Evolutionary conservation across 35 echinoderm and acorn worm genomes (phyloP), one percentile per base, ranked within the genome.

Genomic region (Heliocidaris tuberculata): DNA sequence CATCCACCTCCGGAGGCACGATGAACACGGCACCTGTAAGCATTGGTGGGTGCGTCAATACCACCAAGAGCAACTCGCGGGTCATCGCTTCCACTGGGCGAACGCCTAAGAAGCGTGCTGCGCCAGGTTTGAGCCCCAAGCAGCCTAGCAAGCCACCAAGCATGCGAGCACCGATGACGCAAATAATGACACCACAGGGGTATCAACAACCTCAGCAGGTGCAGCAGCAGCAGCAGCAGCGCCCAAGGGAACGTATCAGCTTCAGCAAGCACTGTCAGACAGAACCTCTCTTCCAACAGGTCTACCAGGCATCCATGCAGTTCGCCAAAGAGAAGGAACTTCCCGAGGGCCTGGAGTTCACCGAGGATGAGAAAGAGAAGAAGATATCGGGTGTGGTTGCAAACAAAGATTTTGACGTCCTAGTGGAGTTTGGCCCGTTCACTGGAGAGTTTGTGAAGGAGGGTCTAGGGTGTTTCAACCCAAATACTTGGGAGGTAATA

Each of bases 401-500:
- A 59, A 59, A 16, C 91, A 93, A 59, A 59, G 91, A 30, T 29
- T 9, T 93, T 24, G 91, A 93, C 7, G 24, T 12, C 0, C 49
- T 49, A 2, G 2, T 30, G 91, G 17, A 59, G 91, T 93, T 93
- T 93, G 91, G 91, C 17, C 91, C 91, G 21, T 93, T 93, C 30
- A 93, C 91, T 32, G 91, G 91, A 48, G 50, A 49, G n/a, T 93
- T 93, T 59, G 91, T 93, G 48, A 93, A 93, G 29, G 91, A 93
- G 30, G 29, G 48, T 21, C 21, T 93, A 19, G 91, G 91, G 0
- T 93, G 91, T n/a, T 93, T 50, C 29, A 93, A 93, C 50, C 91
- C 91, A 30, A 52, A 32, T n/a, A 93, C 91, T 13, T 93, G 91
- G 91, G 91, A 93, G 91, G 91, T 93, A 54, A 93, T 93, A 54